Base-by-base conservation (phyloP, 2,797 vertebrate genomes). In the Gymnothorax reevesii region DNA sequence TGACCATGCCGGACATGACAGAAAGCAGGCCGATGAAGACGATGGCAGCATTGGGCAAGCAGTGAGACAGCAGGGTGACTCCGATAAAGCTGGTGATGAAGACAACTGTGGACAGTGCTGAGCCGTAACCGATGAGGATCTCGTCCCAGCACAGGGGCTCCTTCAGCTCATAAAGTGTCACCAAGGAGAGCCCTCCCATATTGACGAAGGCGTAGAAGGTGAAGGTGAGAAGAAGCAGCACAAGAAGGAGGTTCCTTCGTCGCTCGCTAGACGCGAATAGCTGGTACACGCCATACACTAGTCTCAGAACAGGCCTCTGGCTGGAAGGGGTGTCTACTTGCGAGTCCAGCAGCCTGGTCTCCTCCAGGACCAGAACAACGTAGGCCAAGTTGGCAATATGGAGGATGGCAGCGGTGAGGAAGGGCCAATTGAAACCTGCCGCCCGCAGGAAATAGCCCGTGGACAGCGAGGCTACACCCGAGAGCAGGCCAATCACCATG, bases 141-240 rank as follows among this genome's bases (percentile, higher is more conserved):
- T 97, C 97, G 57, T 93, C 95, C 99, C 99, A 99, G 94, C 98
- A 99, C 77, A 99, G 97, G 0, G 98, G 99, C 17, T 96, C 90
- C 2, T 97, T 96, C 83, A 99, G 94, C 89, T 99, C 97, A 83
- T 98, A 99, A 0, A 99, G 95, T 0, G 95, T 98, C 66, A 98
- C 90, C 88, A 97, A 82, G 0, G 95, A 95, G 57, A 87, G n/a
- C 49, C 94, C 93, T 0, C 98, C 98, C 0, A 95, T 0, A 12
- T 95, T 54, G 3, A 94, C 85, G 7, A 99, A 97, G 62, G 94
- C 92, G 2, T 97, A 96, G 79, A 91, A 92, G 91, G 94, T 93
- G 86, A 98, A 96, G 8, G 95, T 93, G 86, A 96, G 89, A 57
- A 99, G 94, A 84, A 99, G 90, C 22, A 98, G 90, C 77, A 90